A percentile compares a stretch with the other conserved stretches of the same genome.
These are phyloP conservation scores for Lanius ludovicianus DNA, from an alignment of 2,113 vertebrate species.

Conservation along the genomic window DNA sequence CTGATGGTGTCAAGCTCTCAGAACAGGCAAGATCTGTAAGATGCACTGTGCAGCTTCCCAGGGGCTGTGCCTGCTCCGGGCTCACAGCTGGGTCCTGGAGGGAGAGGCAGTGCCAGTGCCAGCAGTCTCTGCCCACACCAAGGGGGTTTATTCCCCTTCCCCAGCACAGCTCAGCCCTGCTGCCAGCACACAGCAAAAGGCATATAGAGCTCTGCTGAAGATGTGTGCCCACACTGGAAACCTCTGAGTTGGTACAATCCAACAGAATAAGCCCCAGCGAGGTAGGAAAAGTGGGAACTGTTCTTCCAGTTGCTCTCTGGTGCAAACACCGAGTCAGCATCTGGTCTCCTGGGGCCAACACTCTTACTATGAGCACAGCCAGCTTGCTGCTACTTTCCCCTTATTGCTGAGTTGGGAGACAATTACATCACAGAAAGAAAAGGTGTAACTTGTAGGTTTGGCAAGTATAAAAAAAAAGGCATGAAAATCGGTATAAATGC, in stretches of 20 bases:
- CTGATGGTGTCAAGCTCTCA: not conserved
- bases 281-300: not conserved
- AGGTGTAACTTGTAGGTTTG: not conserved
- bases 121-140: not conserved
- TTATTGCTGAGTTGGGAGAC: not conserved
- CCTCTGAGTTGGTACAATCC: not conserved
- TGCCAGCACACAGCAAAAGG: not conserved
- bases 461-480: not conserved
- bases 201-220: not conserved
- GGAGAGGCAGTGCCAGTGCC: not conserved
- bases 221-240: rapidly evolving
- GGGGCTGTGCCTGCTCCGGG: not conserved
- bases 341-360: not conserved
- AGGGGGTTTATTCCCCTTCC: not conserved
- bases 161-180: not conserved
- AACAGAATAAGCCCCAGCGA: not conserved
- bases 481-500: not conserved
- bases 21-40: not conserved
- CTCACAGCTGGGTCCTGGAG: not conserved
- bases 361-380: not conserved
- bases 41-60: rapidly evolving
- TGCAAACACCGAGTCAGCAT: not conserved
- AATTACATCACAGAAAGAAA: not conserved
- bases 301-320: not conserved
- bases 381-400: not conserved